Evolutionary conservation across 2,888 invertebrate genomes (phyloP).

Genomic region (Dusona sp.): DNA sequence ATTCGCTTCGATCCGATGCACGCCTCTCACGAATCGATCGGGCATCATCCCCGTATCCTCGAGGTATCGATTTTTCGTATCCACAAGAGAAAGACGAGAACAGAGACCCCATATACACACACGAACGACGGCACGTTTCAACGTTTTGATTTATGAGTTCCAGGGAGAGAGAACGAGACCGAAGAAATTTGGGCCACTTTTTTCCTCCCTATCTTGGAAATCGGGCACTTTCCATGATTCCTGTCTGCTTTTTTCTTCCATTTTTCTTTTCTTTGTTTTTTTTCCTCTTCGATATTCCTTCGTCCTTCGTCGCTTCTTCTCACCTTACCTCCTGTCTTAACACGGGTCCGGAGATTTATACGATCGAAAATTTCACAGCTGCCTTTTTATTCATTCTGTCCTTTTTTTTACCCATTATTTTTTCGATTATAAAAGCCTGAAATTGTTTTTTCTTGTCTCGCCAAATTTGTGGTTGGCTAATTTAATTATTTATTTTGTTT

Average conservation of each 20-base stretch:
- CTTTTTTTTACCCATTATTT: background rate
- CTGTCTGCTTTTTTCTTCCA: constrained; percentile 14
- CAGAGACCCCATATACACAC: background rate
- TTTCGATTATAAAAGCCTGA: background rate
- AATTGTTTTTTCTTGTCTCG: background rate
- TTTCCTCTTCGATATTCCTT: background rate
- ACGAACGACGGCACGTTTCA: background rate
- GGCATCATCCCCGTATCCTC: constrained; percentile 41
- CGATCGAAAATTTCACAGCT: constrained; percentile 50
- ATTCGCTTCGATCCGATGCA: constrained; percentile 56
- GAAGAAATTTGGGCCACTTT: constrained; percentile 66
- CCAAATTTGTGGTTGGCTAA: background rate
- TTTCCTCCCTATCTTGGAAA: constrained; percentile 53
- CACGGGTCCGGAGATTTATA: constrained; percentile 32
- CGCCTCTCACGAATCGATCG: constrained; percentile 53
- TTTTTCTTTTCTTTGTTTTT: constrained; percentile 2
- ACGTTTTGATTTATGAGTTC: constrained; percentile 63
- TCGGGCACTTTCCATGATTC: constrained; percentile 56
- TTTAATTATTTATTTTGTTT: background rate
- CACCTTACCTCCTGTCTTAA: constrained; percentile 22
- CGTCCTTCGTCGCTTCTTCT: constrained; percentile 22
- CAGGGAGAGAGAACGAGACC: constrained; percentile 40
- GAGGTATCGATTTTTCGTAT: constrained; percentile 61
- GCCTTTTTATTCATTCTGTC: constrained; percentile 15
- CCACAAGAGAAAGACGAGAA: constrained; percentile 32